Conservation (phyloP, 37 sponge, comb jelly and placozoan species). For the Tethya wilhelma region DNA sequence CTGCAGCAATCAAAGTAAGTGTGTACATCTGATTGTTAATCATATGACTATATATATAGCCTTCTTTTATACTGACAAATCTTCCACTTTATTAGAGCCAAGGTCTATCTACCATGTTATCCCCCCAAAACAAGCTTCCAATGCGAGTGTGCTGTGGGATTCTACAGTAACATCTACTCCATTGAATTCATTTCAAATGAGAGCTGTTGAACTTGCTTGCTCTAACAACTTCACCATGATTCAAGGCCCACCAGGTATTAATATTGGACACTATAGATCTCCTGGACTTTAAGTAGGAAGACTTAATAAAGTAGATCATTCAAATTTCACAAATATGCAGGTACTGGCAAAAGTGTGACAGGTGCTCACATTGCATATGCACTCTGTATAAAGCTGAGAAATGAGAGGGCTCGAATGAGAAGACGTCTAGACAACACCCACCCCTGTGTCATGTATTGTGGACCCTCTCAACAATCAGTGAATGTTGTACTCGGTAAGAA, state of each 20-base stretch:
- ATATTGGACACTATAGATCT: neutral
- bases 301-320: neutral
- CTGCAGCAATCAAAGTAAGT: slow-evolving; percentile 3
- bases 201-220: slow-evolving; percentile 16
- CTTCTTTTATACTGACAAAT: too few relatives aligned
- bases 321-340: slow-evolving; percentile 6
- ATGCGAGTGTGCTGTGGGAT: slow-evolving; percentile 15
- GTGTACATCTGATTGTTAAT: too few relatives aligned
- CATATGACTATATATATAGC: too few relatives aligned
- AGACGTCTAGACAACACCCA: neutral
- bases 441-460: slow-evolving; percentile 56
- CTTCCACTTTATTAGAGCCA: neutral
- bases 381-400: slow-evolving; percentile 25
- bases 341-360: slow-evolving; percentile 73
- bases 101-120: neutral
- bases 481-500: slow-evolving; percentile 56
- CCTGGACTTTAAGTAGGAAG: neutral
- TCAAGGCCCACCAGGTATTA: slow-evolving; percentile 66
- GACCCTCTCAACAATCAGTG: slow-evolving; percentile 56
- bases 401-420: neutral
- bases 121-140: neutral
- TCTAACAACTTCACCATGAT: slow-evolving; percentile 31
- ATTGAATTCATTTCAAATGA: slow-evolving; percentile 16
- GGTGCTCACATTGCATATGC: slow-evolving; percentile 70
- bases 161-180: neutral